Conservation (phyloP, 2,797 vertebrate genomes). For the Platyrinchus mystaceus region DNA sequence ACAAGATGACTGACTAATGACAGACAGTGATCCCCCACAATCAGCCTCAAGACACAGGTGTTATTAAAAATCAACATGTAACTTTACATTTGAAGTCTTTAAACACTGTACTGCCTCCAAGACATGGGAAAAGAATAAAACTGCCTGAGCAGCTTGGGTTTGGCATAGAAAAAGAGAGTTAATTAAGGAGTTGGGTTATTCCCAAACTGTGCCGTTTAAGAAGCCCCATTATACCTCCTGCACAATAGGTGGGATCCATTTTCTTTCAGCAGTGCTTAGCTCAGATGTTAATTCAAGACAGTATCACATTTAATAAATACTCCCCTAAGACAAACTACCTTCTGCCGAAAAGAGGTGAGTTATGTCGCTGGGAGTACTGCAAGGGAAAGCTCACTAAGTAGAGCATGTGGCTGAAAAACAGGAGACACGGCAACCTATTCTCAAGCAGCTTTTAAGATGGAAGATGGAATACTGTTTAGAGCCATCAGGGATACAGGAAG, state of each 20-base stretch:
- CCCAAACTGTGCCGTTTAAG: neutral
- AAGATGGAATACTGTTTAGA: fast-evolving
- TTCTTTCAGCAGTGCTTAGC: neutral
- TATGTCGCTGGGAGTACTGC: neutral
- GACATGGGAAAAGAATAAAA: neutral
- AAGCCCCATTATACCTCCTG: neutral
- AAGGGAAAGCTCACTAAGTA: neutral
- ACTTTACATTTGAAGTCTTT: neutral
- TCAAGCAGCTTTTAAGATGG: neutral
- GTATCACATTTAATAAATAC: neutral
- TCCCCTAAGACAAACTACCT: neutral
- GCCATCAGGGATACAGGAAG: neutral
- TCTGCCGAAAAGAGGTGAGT: neutral
- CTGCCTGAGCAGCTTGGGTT: neutral
- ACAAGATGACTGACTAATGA: neutral
- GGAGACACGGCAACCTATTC: fast-evolving
- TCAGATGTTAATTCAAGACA: neutral
- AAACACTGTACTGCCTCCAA: neutral
- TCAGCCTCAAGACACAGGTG: neutral
- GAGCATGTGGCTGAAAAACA: neutral
- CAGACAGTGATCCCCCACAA: neutral
- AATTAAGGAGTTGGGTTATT: conserved; percentile 25
- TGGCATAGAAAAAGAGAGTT: neutral
- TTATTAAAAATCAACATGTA: neutral
- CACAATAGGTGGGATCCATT: conserved; percentile 3